phyloP scores from a whole-genome alignment of 2,113 vertebrate genomes.

The Varanus komodoensis region DNA sequence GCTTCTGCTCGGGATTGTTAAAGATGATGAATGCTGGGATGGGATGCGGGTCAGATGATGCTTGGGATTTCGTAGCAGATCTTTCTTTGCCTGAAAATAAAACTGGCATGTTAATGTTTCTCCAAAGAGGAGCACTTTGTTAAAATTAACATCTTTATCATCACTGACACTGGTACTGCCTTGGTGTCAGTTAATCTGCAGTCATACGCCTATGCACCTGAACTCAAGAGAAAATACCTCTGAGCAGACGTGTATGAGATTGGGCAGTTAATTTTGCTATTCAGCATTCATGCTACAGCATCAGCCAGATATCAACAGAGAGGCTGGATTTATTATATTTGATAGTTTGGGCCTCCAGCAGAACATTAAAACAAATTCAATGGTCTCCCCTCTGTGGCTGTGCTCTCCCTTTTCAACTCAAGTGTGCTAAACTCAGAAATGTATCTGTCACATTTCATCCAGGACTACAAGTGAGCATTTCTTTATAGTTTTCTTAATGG shows the following conservation, averaged over 20 bases:
- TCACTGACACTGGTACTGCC: background rate
- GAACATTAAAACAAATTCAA: too few species aligned
- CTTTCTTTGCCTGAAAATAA: background rate
- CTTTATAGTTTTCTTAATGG: too few species aligned
- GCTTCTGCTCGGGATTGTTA: slow-evolving; percentile 45
- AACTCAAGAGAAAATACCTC: background rate
- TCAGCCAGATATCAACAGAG: too few species aligned
- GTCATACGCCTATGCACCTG: background rate
- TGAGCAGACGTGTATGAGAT: background rate
- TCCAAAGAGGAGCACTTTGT: background rate
- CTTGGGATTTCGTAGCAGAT: background rate
- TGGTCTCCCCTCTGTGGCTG: too few species aligned
- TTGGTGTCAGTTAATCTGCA: background rate
- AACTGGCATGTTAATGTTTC: background rate
- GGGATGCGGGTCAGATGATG: slow-evolving; percentile 6
- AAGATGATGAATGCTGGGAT: background rate
- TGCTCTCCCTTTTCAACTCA: too few species aligned
- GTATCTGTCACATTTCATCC: too few species aligned
- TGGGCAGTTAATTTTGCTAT: background rate
- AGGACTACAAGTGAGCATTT: too few species aligned
- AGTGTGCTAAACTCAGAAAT: background rate
- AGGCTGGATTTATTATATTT: too few species aligned
- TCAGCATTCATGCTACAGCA: background rate
- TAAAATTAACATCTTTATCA: background rate
- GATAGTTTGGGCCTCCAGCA: too few species aligned